A percentile compares a stretch with the other conserved stretches of the same genome.
These are phyloP conservation scores for Hemicentrotus pulcherrimus DNA, from an alignment of 35 echinoderm and acorn worm genomes.

Conservation along the genomic window DNA sequence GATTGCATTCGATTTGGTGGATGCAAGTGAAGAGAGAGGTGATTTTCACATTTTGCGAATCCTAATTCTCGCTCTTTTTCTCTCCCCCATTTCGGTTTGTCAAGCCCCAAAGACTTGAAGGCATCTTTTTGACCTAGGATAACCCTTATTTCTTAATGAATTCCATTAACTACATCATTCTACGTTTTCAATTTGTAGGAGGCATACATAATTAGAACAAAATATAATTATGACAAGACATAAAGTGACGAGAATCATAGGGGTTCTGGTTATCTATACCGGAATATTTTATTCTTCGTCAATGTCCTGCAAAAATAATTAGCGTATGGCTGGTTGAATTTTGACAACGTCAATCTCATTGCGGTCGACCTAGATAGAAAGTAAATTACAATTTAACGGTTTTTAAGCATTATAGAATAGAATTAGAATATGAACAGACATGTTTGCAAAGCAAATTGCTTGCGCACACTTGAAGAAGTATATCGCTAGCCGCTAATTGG, in stretches of 20 bases:
- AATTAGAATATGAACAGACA: not conserved
- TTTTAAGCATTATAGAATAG: not conserved
- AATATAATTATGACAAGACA: not conserved
- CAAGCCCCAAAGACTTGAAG: not conserved
- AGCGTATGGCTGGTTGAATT: not conserved
- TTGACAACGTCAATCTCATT: conserved; percentile 10
- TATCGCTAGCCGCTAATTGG: conserved; percentile 25
- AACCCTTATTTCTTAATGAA: conserved; percentile 15
- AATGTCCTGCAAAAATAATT: conserved; percentile 2
- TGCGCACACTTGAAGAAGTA: not conserved
- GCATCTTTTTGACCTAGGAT: conserved; percentile 23
- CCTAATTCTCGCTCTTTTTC: not conserved
- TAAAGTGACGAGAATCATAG: not conserved
- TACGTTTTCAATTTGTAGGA: not conserved
- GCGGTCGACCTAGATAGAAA: not conserved
- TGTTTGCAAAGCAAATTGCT: not conserved
- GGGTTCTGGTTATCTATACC: not conserved
- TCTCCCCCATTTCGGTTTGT: not conserved
- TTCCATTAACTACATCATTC: not conserved
- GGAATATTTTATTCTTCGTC: not conserved
- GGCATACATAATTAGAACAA: not conserved
- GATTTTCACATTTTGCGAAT: conserved; percentile 19
- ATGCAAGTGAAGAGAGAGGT: conserved; percentile 28
- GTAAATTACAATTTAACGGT: not conserved
- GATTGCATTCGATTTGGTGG: conserved; percentile 48